These are phyloP conservation scores for Scyliorhinus canicula DNA, from an alignment of 2,797 vertebrate species.

Conservation along the genomic window DNA sequence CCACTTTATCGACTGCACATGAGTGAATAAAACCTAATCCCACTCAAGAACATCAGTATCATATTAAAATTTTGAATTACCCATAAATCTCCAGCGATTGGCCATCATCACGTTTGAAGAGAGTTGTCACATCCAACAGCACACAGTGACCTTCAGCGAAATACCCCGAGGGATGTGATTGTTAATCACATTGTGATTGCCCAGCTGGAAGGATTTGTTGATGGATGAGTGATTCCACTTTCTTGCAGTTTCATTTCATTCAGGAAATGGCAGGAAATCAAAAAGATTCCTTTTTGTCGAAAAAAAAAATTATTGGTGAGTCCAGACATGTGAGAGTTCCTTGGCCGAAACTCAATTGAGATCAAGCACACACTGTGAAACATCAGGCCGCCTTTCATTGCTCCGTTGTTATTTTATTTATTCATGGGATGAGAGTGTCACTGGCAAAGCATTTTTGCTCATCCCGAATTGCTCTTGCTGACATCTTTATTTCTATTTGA, in stretches of 20 bases:
- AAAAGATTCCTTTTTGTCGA: neutral
- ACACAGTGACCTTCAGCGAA: neutral
- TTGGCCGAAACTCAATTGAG: neutral
- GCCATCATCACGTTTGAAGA: neutral
- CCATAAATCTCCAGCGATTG: neutral
- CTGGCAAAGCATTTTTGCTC: too few relatives aligned
- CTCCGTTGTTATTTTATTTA: neutral
- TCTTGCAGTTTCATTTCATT: slow-evolving; percentile 4
- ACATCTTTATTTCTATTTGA: too few relatives aligned
- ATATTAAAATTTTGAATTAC: neutral
- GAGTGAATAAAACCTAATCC: neutral
- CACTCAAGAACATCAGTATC: neutral
- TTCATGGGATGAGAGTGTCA: neutral
- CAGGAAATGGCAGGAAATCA: slow-evolving; percentile 24
- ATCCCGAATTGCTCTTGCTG: too few relatives aligned
- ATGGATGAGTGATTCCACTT: neutral
- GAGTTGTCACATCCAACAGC: neutral
- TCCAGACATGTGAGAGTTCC: slow-evolving; percentile 4
- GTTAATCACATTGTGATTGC: slow-evolving; percentile 12
- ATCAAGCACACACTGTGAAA: neutral
- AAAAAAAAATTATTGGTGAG: slow-evolving; percentile 5
- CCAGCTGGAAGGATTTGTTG: neutral
- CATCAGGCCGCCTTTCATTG: neutral
- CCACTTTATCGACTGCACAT: neutral
- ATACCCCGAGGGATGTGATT: neutral